Evolutionary conservation across 2,113 vertebrate species (phyloP).

Genomic region (Onychostoma macrolepis): DNA sequence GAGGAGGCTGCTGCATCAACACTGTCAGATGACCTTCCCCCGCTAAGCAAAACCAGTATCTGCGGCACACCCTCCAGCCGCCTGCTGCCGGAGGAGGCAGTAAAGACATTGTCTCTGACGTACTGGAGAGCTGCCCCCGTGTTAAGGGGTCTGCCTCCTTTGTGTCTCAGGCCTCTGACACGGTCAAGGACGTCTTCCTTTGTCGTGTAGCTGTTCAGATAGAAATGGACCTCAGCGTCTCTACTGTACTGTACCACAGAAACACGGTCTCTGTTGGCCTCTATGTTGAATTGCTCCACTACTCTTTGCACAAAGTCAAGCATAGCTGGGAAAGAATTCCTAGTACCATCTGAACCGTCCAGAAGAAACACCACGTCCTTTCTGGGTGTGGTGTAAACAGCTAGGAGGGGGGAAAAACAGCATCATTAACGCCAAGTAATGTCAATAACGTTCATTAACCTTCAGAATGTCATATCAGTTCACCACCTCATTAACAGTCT

Average conservation of each 20-base stretch:
- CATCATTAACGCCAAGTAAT: slow-evolving; percentile 49
- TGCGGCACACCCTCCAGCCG: slow-evolving; percentile 77
- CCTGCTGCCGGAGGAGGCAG: slow-evolving; percentile 79
- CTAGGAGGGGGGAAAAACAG: slow-evolving; percentile 47
- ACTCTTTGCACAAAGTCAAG: slow-evolving; percentile 66
- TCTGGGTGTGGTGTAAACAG: slow-evolving; percentile 57
- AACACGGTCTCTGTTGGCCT: slow-evolving; percentile 47
- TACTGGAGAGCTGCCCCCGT: slow-evolving; percentile 63
- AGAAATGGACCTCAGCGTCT: slow-evolving; percentile 52
- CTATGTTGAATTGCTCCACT: slow-evolving; percentile 56
- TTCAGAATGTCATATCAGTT: too few species aligned
- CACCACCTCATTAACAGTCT: too few species aligned
- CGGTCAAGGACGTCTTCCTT: slow-evolving; percentile 43
- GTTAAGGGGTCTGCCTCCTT: slow-evolving; percentile 66
- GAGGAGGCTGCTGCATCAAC: neutral
- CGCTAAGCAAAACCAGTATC: slow-evolving; percentile 68
- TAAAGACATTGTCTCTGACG: slow-evolving; percentile 52
- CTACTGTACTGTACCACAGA: slow-evolving; percentile 60
- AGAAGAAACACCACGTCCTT: slow-evolving; percentile 75
- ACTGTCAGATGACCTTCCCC: slow-evolving; percentile 62
- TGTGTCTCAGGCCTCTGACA: slow-evolving; percentile 45
- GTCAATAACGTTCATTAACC: neutral
- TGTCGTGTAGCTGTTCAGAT: slow-evolving; percentile 48
- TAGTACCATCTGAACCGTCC: slow-evolving; percentile 73
- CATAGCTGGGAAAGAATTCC: slow-evolving; percentile 62